phyloP scores from a whole-genome alignment of 2,797 vertebrate species.

The Anguilla megastoma region DNA sequence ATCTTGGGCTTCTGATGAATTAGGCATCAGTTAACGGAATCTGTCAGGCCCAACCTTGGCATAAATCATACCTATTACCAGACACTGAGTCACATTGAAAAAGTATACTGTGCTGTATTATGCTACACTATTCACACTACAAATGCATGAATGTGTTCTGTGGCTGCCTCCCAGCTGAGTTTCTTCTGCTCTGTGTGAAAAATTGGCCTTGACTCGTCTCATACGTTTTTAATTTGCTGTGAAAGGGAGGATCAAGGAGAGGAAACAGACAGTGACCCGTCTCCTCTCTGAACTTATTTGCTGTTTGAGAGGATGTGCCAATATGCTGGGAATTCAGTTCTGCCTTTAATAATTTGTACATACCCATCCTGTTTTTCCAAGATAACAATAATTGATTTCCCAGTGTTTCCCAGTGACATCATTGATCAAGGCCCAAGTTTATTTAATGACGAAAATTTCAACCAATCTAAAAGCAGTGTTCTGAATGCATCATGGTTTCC shows the following conservation, averaged over 20 bases:
- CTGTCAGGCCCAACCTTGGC: background rate
- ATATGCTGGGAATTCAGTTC: background rate
- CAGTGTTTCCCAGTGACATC: background rate
- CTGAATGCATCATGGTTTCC: background rate
- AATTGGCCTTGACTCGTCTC: background rate
- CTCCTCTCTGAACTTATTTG: background rate
- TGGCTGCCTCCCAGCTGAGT: background rate
- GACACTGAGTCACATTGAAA: background rate
- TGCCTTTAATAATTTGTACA: background rate
- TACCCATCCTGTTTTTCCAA: background rate
- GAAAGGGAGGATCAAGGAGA: background rate
- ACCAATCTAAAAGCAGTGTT: background rate
- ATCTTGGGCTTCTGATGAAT: background rate
- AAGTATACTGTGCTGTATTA: background rate
- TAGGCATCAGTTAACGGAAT: background rate
- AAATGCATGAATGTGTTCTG: background rate
- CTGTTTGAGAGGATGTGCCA: background rate
- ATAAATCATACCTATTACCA: background rate
- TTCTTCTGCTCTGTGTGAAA: background rate
- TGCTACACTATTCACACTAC: background rate
- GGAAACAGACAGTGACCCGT: background rate
- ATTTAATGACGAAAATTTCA: background rate
- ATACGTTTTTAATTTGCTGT: background rate
- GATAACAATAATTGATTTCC: background rate
- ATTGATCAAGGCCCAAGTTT: background rate